These are phyloP conservation scores for Onychostoma macrolepis DNA, from an alignment of 2,113 vertebrate species.

Conservation along the genomic window DNA sequence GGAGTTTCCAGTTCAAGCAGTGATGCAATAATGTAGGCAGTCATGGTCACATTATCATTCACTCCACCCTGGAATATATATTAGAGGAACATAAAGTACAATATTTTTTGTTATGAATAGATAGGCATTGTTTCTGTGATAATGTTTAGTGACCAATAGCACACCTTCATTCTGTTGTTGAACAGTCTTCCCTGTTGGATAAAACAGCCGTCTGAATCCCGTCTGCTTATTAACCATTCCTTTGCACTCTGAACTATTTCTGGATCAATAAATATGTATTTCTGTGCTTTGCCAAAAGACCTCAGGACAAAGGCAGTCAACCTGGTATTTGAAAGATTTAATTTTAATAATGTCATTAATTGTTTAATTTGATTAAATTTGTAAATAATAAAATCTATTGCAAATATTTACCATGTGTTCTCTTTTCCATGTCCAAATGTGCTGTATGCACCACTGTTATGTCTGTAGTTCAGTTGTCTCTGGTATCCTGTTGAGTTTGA, in stretches of 20 bases:
- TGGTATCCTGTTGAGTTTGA: constrained; percentile 77
- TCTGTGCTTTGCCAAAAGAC: constrained; percentile 73
- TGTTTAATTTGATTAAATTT: no score
- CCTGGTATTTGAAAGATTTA: no score
- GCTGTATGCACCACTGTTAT: constrained; percentile 80
- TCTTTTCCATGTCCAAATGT: constrained; percentile 79
- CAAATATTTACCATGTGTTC: constrained; percentile 92
- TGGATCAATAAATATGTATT: constrained; percentile 72
- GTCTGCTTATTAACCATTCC: constrained; percentile 72
- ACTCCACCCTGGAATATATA: no score
- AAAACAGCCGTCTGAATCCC: constrained; percentile 78
- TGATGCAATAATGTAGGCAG: no score
- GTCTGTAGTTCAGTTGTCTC: constrained; percentile 84
- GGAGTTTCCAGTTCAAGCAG: no score
- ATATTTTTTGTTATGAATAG: no score
- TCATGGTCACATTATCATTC: no score
- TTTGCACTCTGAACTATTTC: constrained; percentile 54
- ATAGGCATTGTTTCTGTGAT: no score
- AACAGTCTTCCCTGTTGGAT: constrained; percentile 72
- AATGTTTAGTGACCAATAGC: no score
- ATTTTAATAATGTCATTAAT: no score
- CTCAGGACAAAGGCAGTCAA: constrained; percentile 82
- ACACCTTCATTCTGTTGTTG: constrained; percentile 79
- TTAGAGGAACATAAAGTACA: no score
- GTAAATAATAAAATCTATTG: no score